phyloP scores from a whole-genome alignment of 2,113 vertebrate genomes.

The Anguilla japonica region DNA sequence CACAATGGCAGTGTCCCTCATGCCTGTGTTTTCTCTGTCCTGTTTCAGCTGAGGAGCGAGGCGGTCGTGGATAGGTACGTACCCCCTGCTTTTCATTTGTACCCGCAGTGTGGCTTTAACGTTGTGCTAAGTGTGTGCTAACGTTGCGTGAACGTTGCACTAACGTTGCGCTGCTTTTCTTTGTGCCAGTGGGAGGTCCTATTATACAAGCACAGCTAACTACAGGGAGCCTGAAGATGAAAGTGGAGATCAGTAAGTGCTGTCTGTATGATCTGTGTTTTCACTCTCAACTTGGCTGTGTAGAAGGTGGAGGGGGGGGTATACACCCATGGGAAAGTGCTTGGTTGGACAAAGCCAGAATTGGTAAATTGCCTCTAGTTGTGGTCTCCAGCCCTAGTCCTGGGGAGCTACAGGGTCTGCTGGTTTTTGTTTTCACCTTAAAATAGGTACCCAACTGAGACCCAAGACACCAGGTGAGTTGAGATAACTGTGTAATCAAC shows the following conservation, averaged over 20 bases:
- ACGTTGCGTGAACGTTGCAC: neutral
- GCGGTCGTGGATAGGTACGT: constrained; percentile 48
- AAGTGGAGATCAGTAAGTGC: constrained; percentile 55
- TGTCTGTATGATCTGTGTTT: neutral
- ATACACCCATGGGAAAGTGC: no score
- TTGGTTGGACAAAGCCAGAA: no score
- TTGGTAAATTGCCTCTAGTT: no score
- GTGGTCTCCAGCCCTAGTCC: no score
- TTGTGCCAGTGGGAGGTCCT: constrained; percentile 35
- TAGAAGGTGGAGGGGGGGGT: no score
- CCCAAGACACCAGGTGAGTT: no score
- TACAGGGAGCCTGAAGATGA: constrained; percentile 41
- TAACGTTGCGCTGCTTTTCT: neutral
- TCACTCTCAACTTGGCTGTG: neutral
- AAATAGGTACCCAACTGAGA: no score
- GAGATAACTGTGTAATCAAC: no score
- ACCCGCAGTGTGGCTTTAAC: neutral
- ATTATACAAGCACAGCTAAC: constrained; percentile 39
- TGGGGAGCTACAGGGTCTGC: no score
- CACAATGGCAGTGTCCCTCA: neutral
- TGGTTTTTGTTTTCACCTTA: no score
- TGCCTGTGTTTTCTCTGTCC: neutral
- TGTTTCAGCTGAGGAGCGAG: constrained; percentile 42
- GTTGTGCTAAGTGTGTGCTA: neutral
- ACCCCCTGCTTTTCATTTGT: constrained; percentile 27